A percentile compares a stretch with the other conserved stretches of the same genome.
Evolutionary conservation across 2,113 vertebrate species (phyloP).

Genomic region (Australoheros scitulus): DNA sequence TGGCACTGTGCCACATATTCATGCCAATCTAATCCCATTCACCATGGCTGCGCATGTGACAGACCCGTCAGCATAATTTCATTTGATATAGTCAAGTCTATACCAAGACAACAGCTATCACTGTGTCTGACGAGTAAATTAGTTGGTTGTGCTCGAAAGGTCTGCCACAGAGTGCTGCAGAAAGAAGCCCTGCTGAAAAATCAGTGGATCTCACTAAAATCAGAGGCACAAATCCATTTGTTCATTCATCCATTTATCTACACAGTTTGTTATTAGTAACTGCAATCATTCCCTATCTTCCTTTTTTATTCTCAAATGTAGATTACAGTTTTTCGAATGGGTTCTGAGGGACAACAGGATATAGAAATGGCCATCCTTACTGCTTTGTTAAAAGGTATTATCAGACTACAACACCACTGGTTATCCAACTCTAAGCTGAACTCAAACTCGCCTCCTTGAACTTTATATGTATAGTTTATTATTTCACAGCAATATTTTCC

Average conservation of each 20-base stretch:
- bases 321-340: slow-evolving; percentile 98
- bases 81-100: slow-evolving; percentile 45
- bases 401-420: neutral
- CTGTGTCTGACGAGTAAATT: slow-evolving; percentile 26
- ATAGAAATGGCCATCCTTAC: slow-evolving; percentile 98
- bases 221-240: neutral
- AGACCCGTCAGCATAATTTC: slow-evolving; percentile 46
- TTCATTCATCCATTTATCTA: neutral
- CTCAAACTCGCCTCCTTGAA: neutral
- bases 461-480: no score
- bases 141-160: neutral
- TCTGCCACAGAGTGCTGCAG: slow-evolving; percentile 10
- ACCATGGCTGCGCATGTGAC: slow-evolving; percentile 68
- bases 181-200: slow-evolving; percentile 5
- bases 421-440: neutral
- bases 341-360: slow-evolving; percentile 93
- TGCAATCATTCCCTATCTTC: neutral
- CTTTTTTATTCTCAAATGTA: slow-evolving; percentile 58
- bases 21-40: slow-evolving; percentile 70
- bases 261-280: neutral
- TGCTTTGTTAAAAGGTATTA: slow-evolving; percentile 95
- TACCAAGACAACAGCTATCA: slow-evolving; percentile 56
- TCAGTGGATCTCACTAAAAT: neutral
- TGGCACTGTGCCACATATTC: slow-evolving; percentile 40
- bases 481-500: neutral